Base-by-base conservation (phyloP, 1,140 invertebrate species). In the Ectropis grisescens region DNA sequence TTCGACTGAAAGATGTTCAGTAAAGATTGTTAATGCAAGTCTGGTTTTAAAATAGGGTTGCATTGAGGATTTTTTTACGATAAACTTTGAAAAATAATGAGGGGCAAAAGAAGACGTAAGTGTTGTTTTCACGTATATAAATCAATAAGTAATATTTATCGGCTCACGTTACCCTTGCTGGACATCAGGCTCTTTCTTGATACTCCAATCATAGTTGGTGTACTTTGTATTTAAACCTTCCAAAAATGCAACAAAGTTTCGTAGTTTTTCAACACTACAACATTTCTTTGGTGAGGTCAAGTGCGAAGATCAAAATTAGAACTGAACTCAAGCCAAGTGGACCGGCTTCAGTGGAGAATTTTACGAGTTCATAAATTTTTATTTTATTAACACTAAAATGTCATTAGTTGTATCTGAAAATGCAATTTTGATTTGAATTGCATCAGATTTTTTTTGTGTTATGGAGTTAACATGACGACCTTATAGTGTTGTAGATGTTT, bases 231-330 rank as follows among this genome's bases (percentile, higher is more conserved):
- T n/a, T n/a, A n/a, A n/a, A n/a, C n/a, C n/a, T n/a, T n/a, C n/a
- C n/a, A n/a, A n/a, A n/a, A n/a, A n/a, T n/a, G n/a, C n/a, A n/a
- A n/a, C n/a, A n/a, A n/a, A n/a, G n/a, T n/a, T n/a, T n/a, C n/a
- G n/a, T n/a, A n/a, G n/a, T n/a, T n/a, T 1, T 12, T 29, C 9
- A 23, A 29, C 61, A 56, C 55, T 72, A 37, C 35, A 41, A 51
- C 54, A 50, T 32, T 44, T 56, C 61, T 71, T 70, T 58, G 58
- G 58, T 57, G 60, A 59, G 70, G 69, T 76, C 70, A 79, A 75
- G 71, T 42, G 34, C 12, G 30, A 37, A 43, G 46, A 44, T 53
- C 66, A 45, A 48, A 75, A 72, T 72, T 79, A 74, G 74, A 74
- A 57, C 69, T 79, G 70, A 68, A 60, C 37, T 33, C 16, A 14